Evolutionary conservation across 2,797 vertebrate species (phyloP).

Genomic region (Merluccius polli): DNA sequence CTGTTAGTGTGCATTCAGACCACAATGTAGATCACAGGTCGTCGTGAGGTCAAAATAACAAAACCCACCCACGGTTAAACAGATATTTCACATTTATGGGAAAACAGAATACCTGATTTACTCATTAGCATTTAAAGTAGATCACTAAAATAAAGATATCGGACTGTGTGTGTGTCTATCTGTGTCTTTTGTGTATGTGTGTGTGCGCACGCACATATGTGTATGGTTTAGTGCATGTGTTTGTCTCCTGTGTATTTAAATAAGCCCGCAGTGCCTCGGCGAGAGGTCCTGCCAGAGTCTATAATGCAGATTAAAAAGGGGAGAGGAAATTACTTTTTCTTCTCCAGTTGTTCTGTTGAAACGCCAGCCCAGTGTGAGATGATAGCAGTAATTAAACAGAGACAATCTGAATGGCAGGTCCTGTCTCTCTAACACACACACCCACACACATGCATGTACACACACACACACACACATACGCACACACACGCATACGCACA

Average conservation of each 20-base stretch:
- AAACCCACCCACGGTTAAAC: constrained; percentile 3
- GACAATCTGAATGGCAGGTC: constrained; percentile 46
- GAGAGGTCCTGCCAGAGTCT: constrained; percentile 49
- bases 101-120: neutral
- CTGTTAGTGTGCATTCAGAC: neutral
- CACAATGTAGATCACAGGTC: neutral
- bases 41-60: neutral
- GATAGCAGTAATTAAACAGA: constrained; percentile 68
- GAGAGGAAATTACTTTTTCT: constrained; percentile 59
- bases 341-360: constrained; percentile 42
- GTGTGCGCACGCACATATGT: constrained; percentile 5
- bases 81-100: neutral
- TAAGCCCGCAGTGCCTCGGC: constrained; percentile 43
- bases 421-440: constrained; percentile 23
- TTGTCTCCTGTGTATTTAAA: constrained; percentile 45
- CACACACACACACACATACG: neutral
- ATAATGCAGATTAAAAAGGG: constrained; percentile 50
- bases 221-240: constrained; percentile 21
- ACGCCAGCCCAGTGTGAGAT: constrained; percentile 36
- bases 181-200: constrained; percentile 17
- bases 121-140: constrained; percentile 40
- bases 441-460: neutral
- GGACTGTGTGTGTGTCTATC: constrained; percentile 35
- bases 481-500: neutral
- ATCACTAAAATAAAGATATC: constrained; percentile 37